A percentile compares a stretch with the other conserved stretches of the same genome.
These are phyloP conservation scores for Antheraea yamamai DNA, from an alignment of 2,888 invertebrate genomes.

Conservation along the genomic window DNA sequence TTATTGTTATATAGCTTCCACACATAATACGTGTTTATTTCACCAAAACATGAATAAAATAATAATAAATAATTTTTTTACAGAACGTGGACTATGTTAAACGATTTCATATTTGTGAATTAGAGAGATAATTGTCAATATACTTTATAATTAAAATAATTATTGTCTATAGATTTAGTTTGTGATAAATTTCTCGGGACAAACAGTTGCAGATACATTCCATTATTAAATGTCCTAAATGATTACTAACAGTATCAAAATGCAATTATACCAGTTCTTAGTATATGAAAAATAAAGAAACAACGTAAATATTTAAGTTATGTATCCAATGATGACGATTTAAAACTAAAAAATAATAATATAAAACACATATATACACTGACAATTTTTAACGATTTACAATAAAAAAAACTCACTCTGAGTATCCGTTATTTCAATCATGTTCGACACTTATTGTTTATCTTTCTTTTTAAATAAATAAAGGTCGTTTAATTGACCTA, in stretches of 20 bases:
- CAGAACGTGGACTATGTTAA: background rate
- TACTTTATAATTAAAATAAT: background rate
- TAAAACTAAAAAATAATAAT: background rate
- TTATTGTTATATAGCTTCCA: too few species aligned
- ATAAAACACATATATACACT: background rate
- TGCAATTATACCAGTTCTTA: background rate
- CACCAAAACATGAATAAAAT: too few species aligned
- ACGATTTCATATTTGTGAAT: background rate
- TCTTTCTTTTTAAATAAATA: conserved; percentile 21
- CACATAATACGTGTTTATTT: too few species aligned
- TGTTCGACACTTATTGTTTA: conserved; percentile 60
- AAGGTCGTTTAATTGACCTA: conserved; percentile 35
- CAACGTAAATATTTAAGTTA: background rate
- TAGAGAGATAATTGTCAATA: background rate
- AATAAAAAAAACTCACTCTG: conserved; percentile 85
- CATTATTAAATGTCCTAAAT: background rate
- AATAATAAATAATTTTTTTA: background rate
- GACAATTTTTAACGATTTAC: background rate
- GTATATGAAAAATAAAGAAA: background rate
- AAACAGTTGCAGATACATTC: background rate
- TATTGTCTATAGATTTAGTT: background rate
- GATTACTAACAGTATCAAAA: background rate
- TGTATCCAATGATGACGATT: background rate
- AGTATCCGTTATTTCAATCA: conserved; percentile 92
- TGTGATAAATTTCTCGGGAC: background rate